A percentile compares a stretch with the other conserved stretches of the same genome.
Conservation (phyloP, 1,140 invertebrate genomes). For the Portunus trituberculatus region DNA sequence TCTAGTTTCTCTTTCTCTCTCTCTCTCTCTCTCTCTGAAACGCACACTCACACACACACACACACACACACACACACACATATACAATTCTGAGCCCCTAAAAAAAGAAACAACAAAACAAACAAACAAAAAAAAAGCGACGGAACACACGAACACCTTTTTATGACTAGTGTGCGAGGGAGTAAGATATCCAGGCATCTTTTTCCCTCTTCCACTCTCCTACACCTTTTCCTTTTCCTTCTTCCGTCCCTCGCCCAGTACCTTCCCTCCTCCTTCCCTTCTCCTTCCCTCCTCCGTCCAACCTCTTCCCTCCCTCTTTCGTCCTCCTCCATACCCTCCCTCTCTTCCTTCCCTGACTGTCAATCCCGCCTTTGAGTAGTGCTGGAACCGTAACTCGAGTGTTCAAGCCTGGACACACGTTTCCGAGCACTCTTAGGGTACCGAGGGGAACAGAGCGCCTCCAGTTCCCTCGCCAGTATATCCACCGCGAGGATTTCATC, state of each 20-base stretch:
- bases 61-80: no score
- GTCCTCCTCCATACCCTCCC: neutral
- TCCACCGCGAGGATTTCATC: slow-evolving; percentile 51
- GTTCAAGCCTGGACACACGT: neutral
- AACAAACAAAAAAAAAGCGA: neutral
- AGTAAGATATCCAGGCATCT: neutral
- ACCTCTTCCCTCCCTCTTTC: neutral
- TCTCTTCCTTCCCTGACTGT: neutral
- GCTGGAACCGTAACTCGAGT: neutral
- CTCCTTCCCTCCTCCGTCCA: neutral
- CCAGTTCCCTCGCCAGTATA: slow-evolving; percentile 16
- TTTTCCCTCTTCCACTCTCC: neutral
- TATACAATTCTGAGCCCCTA: no score
- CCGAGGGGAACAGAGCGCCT: neutral
- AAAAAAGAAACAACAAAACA: neutral
- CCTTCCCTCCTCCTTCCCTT: neutral
- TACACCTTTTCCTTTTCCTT: no score
- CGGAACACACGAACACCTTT: neutral
- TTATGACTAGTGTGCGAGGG: neutral
- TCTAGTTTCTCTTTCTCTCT: neutral
- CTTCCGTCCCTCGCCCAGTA: neutral
- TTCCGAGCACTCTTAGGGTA: neutral
- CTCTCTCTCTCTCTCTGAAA: neutral
- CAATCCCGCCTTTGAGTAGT: neutral
- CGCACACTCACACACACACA: no score